phyloP scores from a whole-genome alignment of 1,140 invertebrate species.

The Sweltsa coloradensis region DNA sequence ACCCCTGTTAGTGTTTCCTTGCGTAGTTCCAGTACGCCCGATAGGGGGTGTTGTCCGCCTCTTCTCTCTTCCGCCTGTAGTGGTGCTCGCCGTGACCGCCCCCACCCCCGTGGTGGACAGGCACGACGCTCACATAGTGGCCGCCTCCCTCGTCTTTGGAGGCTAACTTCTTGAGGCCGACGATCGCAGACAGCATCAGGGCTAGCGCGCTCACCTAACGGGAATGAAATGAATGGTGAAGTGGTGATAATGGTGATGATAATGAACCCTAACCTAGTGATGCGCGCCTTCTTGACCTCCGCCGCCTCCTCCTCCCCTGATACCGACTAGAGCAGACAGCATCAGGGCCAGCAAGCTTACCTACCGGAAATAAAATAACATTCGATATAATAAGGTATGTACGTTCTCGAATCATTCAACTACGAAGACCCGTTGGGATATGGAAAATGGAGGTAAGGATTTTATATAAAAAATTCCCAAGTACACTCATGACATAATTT shows the following conservation, averaged over 20 bases:
- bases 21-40: slow-evolving; percentile 23
- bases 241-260: too few species aligned
- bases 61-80: slow-evolving; percentile 35
- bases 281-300: too few species aligned
- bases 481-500: too few species aligned
- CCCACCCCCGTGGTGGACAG: slow-evolving; percentile 3
- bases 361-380: too few species aligned
- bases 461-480: too few species aligned
- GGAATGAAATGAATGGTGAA: too few species aligned
- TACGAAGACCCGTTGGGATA: too few species aligned
- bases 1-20: neutral
- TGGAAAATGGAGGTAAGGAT: too few species aligned
- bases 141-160: slow-evolving; percentile 31
- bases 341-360: slow-evolving; percentile 48
- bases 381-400: too few species aligned
- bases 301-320: slow-evolving; percentile 31
- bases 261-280: too few species aligned
- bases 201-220: slow-evolving; percentile 47
- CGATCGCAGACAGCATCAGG: slow-evolving; percentile 53
- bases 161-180: slow-evolving; percentile 56
- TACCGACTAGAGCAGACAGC: slow-evolving; percentile 54
- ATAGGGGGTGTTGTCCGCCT: slow-evolving; percentile 39
- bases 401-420: too few species aligned
- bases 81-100: slow-evolving; percentile 42
- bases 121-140: slow-evolving; percentile 10